A percentile compares a stretch with the other conserved stretches of the same genome.
phyloP scores from a whole-genome alignment of 2,888 invertebrate genomes.

The Coelinius sp. region DNA sequence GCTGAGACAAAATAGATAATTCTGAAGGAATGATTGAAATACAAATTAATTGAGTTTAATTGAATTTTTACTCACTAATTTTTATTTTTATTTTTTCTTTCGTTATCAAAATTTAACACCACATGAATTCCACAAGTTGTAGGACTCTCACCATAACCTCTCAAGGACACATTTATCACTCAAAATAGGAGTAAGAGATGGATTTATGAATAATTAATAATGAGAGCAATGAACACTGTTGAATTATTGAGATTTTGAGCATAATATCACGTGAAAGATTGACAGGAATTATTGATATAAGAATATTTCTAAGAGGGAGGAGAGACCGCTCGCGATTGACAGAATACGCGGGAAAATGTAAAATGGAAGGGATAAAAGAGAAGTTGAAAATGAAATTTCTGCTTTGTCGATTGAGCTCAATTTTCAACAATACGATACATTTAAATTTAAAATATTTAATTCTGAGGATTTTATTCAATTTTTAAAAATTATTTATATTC shows the following conservation, averaged over 20 bases:
- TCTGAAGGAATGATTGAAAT: background rate
- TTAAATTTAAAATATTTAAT: too few species aligned
- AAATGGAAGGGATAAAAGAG: background rate
- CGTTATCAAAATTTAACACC: conserved; percentile 24
- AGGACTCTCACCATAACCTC: background rate
- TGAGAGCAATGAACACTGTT: background rate
- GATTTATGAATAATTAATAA: background rate
- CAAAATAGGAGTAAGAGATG: conserved; percentile 9
- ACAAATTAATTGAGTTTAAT: conserved; percentile 27
- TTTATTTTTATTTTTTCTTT: background rate
- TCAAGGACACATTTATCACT: background rate
- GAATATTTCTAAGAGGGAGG: too few species aligned
- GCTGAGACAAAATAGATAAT: too few species aligned
- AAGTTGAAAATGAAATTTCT: too few species aligned
- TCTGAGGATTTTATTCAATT: too few species aligned
- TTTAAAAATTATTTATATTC: too few species aligned
- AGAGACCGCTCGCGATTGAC: background rate
- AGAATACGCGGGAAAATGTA: conserved; percentile 5
- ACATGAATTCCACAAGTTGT: conserved; percentile 59
- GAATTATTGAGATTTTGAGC: background rate
- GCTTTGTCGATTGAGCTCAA: too few species aligned
- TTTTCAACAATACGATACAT: too few species aligned
- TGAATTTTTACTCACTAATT: conserved; percentile 32
- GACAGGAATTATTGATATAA: conserved; percentile 5
- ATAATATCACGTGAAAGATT: background rate